Conservation (phyloP, 2,113 vertebrate species). For the Loxodonta africana region DNA sequence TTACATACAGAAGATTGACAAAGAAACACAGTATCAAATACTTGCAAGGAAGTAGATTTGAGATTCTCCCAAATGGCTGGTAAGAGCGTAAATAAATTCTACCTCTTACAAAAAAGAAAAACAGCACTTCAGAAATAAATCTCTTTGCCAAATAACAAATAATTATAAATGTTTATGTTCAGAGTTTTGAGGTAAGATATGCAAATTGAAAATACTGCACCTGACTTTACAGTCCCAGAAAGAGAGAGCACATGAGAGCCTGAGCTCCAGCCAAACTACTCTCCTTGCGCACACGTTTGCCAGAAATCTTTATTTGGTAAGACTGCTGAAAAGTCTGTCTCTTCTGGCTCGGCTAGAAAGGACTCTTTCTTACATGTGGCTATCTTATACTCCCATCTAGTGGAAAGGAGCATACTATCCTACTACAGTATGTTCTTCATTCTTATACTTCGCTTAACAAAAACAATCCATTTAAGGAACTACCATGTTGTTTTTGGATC, state of each 20-base stretch:
- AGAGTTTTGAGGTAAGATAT: constrained; percentile 2
- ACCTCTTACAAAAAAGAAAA: neutral
- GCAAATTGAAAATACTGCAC: constrained; percentile 38
- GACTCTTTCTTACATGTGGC: neutral
- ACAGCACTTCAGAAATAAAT: constrained; percentile 1
- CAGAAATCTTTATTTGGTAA: constrained; percentile 69
- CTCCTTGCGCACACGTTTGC: neutral
- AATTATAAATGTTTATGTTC: constrained; percentile 41
- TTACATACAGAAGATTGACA: neutral
- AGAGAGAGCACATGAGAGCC: neutral
- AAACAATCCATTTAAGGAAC: constrained; percentile 44
- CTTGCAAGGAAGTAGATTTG: neutral
- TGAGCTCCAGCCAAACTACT: neutral
- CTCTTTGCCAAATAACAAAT: constrained; percentile 20
- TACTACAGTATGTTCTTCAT: neutral
- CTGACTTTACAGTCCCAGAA: neutral
- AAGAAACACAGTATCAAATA: neutral
- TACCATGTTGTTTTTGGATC: neutral
- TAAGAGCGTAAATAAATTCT: neutral
- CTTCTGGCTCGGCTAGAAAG: constrained; percentile 12
- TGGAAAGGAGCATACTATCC: constrained; percentile 57
- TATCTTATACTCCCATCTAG: constrained; percentile 78
- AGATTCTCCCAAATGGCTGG: neutral
- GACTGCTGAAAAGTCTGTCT: constrained; percentile 29
- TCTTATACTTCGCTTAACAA: constrained; percentile 32